Base-by-base conservation (phyloP, 2,113 vertebrate genomes). In the Nyctibius bracteatus region DNA sequence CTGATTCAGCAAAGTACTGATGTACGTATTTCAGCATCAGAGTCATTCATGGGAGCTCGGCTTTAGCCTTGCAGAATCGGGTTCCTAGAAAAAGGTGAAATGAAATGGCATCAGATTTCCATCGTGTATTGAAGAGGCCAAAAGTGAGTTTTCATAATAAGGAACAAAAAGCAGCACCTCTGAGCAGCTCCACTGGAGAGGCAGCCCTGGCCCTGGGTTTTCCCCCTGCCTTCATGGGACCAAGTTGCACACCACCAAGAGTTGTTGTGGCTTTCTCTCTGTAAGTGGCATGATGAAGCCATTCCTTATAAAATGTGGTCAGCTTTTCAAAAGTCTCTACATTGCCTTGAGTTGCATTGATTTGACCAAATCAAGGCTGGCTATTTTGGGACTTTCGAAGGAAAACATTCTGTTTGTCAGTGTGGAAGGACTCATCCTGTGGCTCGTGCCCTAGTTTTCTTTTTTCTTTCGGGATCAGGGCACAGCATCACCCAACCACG, bases 1-100 rank as follows among this genome's bases (percentile, higher is more conserved):
- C 73, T 89, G 88, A 87, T 91, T 92, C 88, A 96, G 44, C 61
- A 46, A 49, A 81, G 57, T 75, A 46, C 43, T 89, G 49, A 31
- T 20, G 46, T 75, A 30, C 15, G 4, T 71, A 23, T 75, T 75
- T 91, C 73, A 79, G 47, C 73, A 68, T n/a, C 52, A 31, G 75
- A 90, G 47, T 41, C 39, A 22, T 78, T 47, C 65, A 31, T 27
- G 68, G 57, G 46, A 93, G 61, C 35, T 93, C 90, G 54, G 41
- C 54, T 92, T 92, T 66, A 86, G 85, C 59, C 55, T 82, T 78
- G 49, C 54, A 73, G 67, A 24, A 43, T 51, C 58, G 86, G 46
- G 24, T 70, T 67, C 35, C 35, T 33, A 33, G 25, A 44, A 47
- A 90, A 73, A 67, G 59, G 39, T 1, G 1, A 90, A 78, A 52